These are phyloP conservation scores for Drosophila baimaii DNA, from an alignment of 1,140 invertebrate species.

Conservation along the genomic window DNA sequence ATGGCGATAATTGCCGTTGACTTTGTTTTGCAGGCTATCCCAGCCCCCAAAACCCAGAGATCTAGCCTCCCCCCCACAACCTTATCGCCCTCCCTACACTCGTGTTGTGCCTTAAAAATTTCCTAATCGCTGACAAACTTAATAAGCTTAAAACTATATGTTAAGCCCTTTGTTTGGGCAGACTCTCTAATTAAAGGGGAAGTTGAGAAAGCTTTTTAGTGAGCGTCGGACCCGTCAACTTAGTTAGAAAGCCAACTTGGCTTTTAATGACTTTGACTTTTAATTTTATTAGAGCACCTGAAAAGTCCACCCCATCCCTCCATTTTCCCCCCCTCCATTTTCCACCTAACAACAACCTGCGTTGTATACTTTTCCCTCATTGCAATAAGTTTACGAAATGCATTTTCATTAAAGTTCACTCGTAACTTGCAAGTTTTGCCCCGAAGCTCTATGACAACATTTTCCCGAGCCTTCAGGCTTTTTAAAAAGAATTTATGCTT, in stretches of 20 bases:
- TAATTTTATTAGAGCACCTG: conserved; percentile 72
- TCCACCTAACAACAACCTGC: conserved; percentile 11
- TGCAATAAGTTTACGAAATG: conserved; percentile 56
- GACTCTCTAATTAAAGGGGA: conserved; percentile 37
- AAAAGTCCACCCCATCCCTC: conserved; percentile 42
- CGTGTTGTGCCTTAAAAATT: not conserved
- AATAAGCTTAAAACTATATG: conserved; percentile 47
- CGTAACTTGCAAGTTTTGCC: conserved; percentile 39
- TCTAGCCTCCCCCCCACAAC: too few species aligned
- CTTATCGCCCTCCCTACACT: conserved; percentile 18
- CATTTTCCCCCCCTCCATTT: conserved; percentile 20
- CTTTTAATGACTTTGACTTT: conserved; percentile 74
- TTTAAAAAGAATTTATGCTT: not conserved
- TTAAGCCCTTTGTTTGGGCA: conserved; percentile 33
- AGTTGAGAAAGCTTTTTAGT: conserved; percentile 66
- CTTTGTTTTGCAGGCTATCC: conserved; percentile 18
- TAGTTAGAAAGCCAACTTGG: conserved; percentile 58
- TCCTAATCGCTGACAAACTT: conserved; percentile 46
- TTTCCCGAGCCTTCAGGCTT: conserved; percentile 38
- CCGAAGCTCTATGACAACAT: conserved; percentile 38
- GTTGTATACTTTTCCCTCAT: conserved; percentile 24
- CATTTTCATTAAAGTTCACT: conserved; percentile 66
- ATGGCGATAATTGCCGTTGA: conserved; percentile 39
- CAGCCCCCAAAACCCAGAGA: not conserved
- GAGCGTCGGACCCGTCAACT: conserved; percentile 51